Conservation (phyloP, 2,113 vertebrate genomes). For the Polyodon spathula region DNA sequence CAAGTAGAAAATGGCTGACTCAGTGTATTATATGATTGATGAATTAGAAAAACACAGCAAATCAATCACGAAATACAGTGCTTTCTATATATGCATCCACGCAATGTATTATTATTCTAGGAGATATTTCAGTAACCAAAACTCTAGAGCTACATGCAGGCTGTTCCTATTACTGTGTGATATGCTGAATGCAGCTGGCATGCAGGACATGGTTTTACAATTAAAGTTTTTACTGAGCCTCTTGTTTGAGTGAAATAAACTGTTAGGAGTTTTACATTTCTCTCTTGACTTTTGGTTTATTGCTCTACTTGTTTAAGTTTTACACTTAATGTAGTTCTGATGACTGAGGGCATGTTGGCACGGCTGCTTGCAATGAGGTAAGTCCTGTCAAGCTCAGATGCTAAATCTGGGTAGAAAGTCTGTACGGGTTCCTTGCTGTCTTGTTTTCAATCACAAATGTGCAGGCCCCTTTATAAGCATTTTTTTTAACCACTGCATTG, state of each 20-base stretch:
- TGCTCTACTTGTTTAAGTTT: too few relatives aligned
- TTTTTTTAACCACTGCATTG: too few relatives aligned
- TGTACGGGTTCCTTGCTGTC: too few relatives aligned
- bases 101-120: constrained; percentile 21
- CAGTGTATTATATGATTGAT: constrained; percentile 22
- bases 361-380: too few relatives aligned
- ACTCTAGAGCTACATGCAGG: background rate
- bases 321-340: too few relatives aligned
- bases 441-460: too few relatives aligned
- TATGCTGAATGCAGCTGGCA: background rate
- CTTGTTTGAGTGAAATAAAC: background rate
- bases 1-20: constrained; percentile 10
- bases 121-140: constrained; percentile 19
- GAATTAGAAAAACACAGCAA: constrained; percentile 18
- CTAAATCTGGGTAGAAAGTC: too few relatives aligned
- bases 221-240: background rate
- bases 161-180: background rate
- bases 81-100: constrained; percentile 13
- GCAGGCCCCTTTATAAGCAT: too few relatives aligned
- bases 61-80: constrained; percentile 4
- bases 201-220: background rate
- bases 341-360: too few relatives aligned
- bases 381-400: too few relatives aligned
- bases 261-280: too few relatives aligned
- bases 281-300: background rate